Base-by-base conservation (phyloP, 2,888 invertebrate genomes). In the Pterostichus niger region DNA sequence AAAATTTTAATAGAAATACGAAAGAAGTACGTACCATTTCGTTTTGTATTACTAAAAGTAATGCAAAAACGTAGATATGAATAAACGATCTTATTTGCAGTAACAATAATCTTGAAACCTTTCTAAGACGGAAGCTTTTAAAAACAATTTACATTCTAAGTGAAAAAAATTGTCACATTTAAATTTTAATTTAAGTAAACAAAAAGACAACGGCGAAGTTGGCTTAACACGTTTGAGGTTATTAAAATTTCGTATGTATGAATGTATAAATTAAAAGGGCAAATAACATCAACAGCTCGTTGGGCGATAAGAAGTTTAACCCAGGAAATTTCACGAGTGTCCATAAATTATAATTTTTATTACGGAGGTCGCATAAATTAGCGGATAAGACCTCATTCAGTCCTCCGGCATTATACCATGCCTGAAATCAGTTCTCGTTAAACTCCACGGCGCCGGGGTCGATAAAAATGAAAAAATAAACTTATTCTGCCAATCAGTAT, bases 271-370 rank as follows among this genome's bases (percentile, higher is more conserved):
- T 82, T 59, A 75, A 82, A 82, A 59, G 82, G 75, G 40, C 59
- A 75, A 75, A 82, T 82, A 82, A 82, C 75, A 82, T 82, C 82
- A 82, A 75, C 82, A 82, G 82, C 82, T 82, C 75, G 75, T 75
- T 59, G 82, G 49, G 31, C 59, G 82, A 82, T 82, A 82, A 82
- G 82, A 75, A 75, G 75, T 82, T 82, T 82, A 82, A 56, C 59
- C 61, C 56, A 82, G 75, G 75, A 82, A 82, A 75, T 82, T 80
- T 82, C 73, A 82, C 75, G 73, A 82, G 61, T 82, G 61, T 75
- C 73, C 82, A 82, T 82, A 82, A 82, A 82, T 82, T 82, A 82
- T 75, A 82, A 82, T 82, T 82, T 82, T 82, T 82, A 82, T 82
- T 82, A 75, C 82, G 75, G 56, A 75, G 82, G 75, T 75, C 82